Evolutionary conservation across 1,140 invertebrate species (phyloP).

Genomic region (Drosophila mayri): DNA sequence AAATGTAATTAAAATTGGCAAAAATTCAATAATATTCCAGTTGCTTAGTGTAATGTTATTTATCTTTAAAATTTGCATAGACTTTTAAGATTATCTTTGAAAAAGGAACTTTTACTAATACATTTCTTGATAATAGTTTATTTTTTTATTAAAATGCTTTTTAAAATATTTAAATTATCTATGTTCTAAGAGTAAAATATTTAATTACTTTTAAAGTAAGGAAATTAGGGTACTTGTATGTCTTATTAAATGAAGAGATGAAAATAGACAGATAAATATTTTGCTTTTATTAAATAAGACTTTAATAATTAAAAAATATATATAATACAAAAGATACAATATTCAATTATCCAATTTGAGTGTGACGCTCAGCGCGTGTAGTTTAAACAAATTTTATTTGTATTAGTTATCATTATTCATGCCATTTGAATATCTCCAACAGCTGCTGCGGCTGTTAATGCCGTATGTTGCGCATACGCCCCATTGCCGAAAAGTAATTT

Average conservation of each 20-base stretch:
- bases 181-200: background rate
- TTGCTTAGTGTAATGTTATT: no score
- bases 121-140: background rate
- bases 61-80: no score
- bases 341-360: slow-evolving; percentile 20
- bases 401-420: slow-evolving; percentile 49
- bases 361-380: slow-evolving; percentile 13
- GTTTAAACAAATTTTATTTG: slow-evolving; percentile 49
- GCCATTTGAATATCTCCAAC: slow-evolving; percentile 48
- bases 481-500: slow-evolving; percentile 43
- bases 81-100: background rate
- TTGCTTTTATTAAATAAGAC: background rate
- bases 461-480: slow-evolving; percentile 60
- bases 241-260: background rate
- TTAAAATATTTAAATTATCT: background rate
- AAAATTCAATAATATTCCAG: no score
- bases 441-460: slow-evolving; percentile 57
- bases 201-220: background rate
- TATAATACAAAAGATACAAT: background rate
- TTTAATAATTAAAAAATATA: background rate
- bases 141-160: background rate
- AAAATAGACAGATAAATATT: background rate
- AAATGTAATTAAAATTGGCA: background rate
- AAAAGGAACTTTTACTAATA: background rate
- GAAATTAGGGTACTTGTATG: background rate